Evolutionary conservation across 2,113 vertebrate genomes (phyloP).

Genomic region (Synchiropus splendidus): DNA sequence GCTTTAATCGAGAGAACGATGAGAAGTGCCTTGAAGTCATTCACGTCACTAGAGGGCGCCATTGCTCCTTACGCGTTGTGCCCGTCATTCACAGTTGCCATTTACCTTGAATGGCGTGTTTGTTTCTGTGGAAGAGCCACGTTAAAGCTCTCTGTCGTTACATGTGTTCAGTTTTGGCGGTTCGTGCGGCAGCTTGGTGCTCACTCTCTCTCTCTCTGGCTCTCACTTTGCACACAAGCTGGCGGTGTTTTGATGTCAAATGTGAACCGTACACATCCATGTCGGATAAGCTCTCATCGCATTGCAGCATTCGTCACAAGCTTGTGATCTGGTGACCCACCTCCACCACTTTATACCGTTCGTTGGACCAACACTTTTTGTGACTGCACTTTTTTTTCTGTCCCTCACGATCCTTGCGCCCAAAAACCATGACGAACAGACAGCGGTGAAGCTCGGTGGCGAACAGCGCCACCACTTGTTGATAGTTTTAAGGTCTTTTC

Average conservation of each 20-base stretch:
- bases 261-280: conserved; percentile 46
- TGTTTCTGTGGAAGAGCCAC: no score
- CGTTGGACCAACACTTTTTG: conserved; percentile 55
- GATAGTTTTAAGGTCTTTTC: conserved; percentile 24
- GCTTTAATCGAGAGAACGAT: conserved; percentile 18
- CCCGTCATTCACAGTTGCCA: conserved; percentile 18
- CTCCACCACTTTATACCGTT: conserved; percentile 27
- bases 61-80: conserved; percentile 21
- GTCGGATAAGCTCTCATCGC: conserved; percentile 42
- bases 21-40: conserved; percentile 55
- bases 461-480: no score
- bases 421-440: conserved; percentile 34
- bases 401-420: conserved; percentile 15
- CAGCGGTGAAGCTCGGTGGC: conserved; percentile 33
- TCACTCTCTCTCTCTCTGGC: no score
- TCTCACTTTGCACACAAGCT: conserved; percentile 27
- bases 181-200: conserved; percentile 32
- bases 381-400: conserved; percentile 48
- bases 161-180: conserved; percentile 33
- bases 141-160: conserved; percentile 45
- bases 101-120: conserved; percentile 2
- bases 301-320: conserved; percentile 36
- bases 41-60: conserved; percentile 23
- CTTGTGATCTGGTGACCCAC: conserved; percentile 18
- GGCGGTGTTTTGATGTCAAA: conserved; percentile 21